Percentiles rank a stretch among this genome's conserved stretches.
Evolutionary conservation across 1,140 invertebrate species (phyloP).

Genomic region (Triops cancriformis): DNA sequence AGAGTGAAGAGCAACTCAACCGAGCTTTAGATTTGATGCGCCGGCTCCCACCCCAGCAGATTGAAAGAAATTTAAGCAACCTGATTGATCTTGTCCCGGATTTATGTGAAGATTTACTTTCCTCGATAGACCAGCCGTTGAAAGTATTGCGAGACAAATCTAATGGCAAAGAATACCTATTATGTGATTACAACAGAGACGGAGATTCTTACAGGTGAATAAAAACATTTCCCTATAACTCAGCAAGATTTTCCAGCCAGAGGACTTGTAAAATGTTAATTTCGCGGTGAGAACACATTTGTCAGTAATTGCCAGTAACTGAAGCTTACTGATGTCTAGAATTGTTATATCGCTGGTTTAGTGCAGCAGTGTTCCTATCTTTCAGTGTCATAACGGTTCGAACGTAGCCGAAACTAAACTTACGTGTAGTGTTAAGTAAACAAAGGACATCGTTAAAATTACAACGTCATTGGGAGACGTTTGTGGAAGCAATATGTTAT

Average conservation of each 20-base stretch:
- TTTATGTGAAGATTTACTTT: slow-evolving; percentile 92
- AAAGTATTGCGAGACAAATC: slow-evolving; percentile 94
- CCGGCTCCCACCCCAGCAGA: slow-evolving; percentile 95
- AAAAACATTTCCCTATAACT: neutral
- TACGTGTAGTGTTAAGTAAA: too few relatives aligned
- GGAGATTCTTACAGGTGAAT: slow-evolving; percentile 90
- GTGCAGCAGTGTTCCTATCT: too few relatives aligned
- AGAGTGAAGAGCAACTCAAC: slow-evolving; percentile 97
- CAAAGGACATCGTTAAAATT: too few relatives aligned
- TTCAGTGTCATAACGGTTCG: too few relatives aligned
- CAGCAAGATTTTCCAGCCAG: neutral
- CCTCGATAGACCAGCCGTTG: slow-evolving; percentile 95
- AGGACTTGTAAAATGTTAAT: too few relatives aligned
- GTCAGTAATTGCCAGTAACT: too few relatives aligned
- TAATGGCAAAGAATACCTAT: slow-evolving; percentile 90
- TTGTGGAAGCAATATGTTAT: too few relatives aligned
- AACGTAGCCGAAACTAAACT: too few relatives aligned
- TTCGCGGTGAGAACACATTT: too few relatives aligned
- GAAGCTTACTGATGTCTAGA: too few relatives aligned
- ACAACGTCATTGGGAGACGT: too few relatives aligned
- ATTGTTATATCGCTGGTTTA: too few relatives aligned
- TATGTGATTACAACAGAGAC: slow-evolving; percentile 99
- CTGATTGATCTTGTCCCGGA: slow-evolving; percentile 91
- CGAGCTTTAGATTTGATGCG: slow-evolving; percentile 98
- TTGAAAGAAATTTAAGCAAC: slow-evolving; percentile 96